A percentile compares a stretch with the other conserved stretches of the same genome.
These are phyloP conservation scores for Cuniculus paca DNA, from an alignment of 2,797 vertebrate species.

Conservation along the genomic window DNA sequence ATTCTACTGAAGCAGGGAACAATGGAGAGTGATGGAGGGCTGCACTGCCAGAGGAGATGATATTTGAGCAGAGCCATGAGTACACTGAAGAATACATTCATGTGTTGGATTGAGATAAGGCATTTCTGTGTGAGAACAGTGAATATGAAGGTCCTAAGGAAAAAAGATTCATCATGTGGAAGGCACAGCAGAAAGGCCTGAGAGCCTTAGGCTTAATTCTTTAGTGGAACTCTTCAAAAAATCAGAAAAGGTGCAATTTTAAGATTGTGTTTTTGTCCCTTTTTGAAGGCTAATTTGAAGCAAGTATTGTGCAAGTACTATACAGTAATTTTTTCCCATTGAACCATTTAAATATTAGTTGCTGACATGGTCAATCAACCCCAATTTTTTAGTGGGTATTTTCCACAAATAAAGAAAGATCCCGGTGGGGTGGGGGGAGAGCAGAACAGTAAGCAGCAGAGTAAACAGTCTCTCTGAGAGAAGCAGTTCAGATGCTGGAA, in stretches of 20 bases:
- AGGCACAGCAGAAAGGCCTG: neutral
- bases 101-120: neutral
- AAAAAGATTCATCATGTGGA: neutral
- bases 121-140: neutral
- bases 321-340: neutral
- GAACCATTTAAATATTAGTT: neutral
- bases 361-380: neutral
- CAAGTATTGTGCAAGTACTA: neutral
- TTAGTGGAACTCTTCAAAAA: neutral
- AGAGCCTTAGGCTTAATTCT: neutral
- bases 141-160: neutral
- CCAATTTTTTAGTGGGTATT: neutral
- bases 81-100: neutral
- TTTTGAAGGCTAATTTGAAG: slow-evolving; percentile 54
- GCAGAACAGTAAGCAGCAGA: too few species aligned
- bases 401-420: slow-evolving; percentile 29
- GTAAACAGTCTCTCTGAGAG: too few species aligned
- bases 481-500: too few species aligned
- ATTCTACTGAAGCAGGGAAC: neutral
- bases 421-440: too few species aligned
- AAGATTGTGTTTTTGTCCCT: neutral
- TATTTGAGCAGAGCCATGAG: neutral
- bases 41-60: neutral
- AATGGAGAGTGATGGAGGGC: neutral
- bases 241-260: neutral